A percentile compares a stretch with the other conserved stretches of the same genome.
These are phyloP conservation scores for Globicephala melas DNA, from an alignment of 2,113 vertebrate species.

Conservation along the genomic window DNA sequence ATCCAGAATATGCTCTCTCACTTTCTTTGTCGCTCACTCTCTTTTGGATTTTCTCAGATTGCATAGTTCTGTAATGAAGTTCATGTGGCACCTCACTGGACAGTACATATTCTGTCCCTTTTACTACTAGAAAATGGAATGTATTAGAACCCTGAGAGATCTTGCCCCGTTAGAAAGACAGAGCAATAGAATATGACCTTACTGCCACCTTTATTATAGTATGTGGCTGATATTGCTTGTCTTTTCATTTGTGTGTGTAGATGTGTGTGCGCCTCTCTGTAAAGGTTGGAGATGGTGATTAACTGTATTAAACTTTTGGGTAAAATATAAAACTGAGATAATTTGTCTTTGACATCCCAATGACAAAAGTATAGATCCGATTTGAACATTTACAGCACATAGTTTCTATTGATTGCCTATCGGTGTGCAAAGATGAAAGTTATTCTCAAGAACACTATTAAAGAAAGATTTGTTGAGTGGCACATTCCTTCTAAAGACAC, in stretches of 20 bases:
- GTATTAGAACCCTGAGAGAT: background rate
- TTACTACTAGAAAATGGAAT: background rate
- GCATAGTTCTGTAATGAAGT: background rate
- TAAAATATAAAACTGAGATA: constrained; percentile 21
- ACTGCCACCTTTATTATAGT: constrained; percentile 25
- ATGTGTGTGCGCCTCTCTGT: background rate
- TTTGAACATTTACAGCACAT: constrained; percentile 59
- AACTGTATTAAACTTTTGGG: background rate
- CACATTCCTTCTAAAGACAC: background rate
- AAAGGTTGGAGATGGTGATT: background rate
- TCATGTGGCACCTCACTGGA: background rate
- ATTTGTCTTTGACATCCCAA: background rate
- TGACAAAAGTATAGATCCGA: background rate
- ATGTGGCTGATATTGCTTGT: constrained; percentile 60
- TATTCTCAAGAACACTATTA: constrained; percentile 40
- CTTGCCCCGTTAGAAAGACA: background rate
- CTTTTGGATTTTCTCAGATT: background rate
- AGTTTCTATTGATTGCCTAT: background rate
- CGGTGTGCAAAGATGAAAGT: constrained; percentile 17
- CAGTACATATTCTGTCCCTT: background rate
- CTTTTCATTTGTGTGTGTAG: background rate
- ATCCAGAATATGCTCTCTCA: background rate
- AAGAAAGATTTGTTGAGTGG: constrained; percentile 32
- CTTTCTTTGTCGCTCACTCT: background rate
- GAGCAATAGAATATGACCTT: background rate